Conservation (phyloP, 2,888 invertebrate genomes). For the Chymomyza amoena region DNA sequence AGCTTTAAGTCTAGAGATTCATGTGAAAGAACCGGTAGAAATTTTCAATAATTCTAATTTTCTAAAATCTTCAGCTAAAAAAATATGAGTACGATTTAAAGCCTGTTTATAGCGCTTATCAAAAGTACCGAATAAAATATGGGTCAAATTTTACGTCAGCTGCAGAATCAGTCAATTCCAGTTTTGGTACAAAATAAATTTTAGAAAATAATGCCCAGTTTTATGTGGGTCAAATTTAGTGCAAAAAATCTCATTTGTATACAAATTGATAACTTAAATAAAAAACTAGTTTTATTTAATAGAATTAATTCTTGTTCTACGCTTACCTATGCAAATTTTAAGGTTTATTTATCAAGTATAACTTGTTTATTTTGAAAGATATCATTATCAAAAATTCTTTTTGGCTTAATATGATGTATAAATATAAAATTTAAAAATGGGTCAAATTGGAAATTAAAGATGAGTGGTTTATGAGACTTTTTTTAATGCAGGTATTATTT, state of each 20-base stretch:
- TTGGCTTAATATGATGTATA: background rate
- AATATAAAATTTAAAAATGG: too few relatives aligned
- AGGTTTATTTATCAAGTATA: background rate
- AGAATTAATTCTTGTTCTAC: background rate
- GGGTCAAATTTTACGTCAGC: background rate
- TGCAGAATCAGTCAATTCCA: background rate
- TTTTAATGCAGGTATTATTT: background rate
- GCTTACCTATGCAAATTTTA: conserved; percentile 1
- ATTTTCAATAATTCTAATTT: too few relatives aligned
- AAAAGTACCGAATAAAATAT: background rate
- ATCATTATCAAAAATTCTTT: background rate
- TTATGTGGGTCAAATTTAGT: background rate
- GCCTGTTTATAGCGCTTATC: too few relatives aligned
- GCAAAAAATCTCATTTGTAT: background rate
- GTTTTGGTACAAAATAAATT: background rate
- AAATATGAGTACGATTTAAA: too few relatives aligned
- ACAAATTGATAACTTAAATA: background rate
- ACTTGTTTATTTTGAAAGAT: background rate
- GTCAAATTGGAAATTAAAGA: too few relatives aligned
- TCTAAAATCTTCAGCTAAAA: too few relatives aligned
- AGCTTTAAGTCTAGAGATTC: too few relatives aligned
- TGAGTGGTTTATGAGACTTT: background rate
- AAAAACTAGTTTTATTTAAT: background rate
- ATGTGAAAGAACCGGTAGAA: too few relatives aligned
- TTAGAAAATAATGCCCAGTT: background rate